A percentile compares a stretch with the other conserved stretches of the same genome.
phyloP scores from a whole-genome alignment of 2,113 vertebrate genomes.

The Heterotis niloticus region DNA sequence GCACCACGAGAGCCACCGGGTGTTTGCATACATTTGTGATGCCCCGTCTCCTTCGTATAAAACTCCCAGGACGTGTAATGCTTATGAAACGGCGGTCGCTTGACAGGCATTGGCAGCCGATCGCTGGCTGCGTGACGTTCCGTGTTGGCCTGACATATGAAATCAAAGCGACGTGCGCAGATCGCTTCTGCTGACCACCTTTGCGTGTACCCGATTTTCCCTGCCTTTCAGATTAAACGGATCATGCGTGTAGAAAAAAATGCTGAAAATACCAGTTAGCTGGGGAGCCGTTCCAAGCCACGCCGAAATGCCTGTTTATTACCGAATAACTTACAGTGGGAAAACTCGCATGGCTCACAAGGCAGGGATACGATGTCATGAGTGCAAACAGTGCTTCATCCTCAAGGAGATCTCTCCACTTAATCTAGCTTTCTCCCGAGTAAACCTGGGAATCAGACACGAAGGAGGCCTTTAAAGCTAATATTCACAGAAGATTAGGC shows the following conservation, averaged over 20 bases:
- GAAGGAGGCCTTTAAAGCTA: conserved; percentile 54
- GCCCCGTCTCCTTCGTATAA: neutral
- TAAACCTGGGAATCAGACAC: conserved; percentile 56
- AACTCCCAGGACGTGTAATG: neutral
- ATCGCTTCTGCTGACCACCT: too few species aligned
- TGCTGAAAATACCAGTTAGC: neutral
- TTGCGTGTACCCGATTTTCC: neutral
- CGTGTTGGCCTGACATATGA: neutral
- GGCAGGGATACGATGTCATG: conserved; percentile 26
- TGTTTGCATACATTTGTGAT: neutral
- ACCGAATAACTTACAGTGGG: too few species aligned
- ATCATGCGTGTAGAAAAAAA: neutral
- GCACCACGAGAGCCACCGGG: neutral
- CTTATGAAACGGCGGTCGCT: neutral
- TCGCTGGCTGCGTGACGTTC: neutral
- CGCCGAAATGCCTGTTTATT: too few species aligned
- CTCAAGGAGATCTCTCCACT: conserved; percentile 48
- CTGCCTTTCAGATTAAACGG: neutral
- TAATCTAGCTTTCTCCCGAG: conserved; percentile 53
- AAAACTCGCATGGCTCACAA: too few species aligned
- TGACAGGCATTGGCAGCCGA: neutral
- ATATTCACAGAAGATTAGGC: conserved; percentile 63
- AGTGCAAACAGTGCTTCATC: conserved; percentile 44
- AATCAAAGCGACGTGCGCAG: neutral
- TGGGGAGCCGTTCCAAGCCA: too few species aligned